Evolutionary conservation across 2,113 vertebrate genomes (phyloP).

Genomic region (Larimichthys polyactis): DNA sequence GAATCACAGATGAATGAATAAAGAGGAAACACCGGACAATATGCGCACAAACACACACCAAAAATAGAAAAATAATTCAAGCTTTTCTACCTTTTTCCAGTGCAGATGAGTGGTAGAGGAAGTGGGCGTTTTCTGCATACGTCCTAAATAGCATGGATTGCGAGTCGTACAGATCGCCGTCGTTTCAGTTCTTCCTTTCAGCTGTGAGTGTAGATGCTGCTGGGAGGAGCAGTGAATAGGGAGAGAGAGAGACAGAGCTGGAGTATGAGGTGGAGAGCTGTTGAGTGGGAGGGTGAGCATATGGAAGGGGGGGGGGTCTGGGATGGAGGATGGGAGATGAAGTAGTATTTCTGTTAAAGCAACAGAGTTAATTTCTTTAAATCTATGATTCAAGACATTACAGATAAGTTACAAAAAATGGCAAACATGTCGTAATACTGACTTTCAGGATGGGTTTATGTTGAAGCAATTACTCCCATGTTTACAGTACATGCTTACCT

Average conservation of each 20-base stretch:
- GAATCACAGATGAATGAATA: constrained; percentile 16
- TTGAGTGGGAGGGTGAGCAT: constrained; percentile 67
- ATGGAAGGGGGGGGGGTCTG: constrained; percentile 3
- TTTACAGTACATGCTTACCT: neutral
- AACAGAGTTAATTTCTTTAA: constrained; percentile 54
- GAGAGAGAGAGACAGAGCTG: constrained; percentile 54
- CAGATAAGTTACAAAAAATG: neutral
- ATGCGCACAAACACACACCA: neutral
- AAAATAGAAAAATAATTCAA: constrained; percentile 16
- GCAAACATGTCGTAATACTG: neutral
- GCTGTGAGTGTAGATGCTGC: constrained; percentile 66
- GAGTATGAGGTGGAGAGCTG: constrained; percentile 61
- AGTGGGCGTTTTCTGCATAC: constrained; percentile 69
- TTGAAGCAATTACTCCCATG: too few relatives aligned
- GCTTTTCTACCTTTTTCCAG: constrained; percentile 72
- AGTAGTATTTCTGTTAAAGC: constrained; percentile 77
- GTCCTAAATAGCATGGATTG: constrained; percentile 72
- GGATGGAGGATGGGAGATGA: constrained; percentile 36
- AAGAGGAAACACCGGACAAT: neutral
- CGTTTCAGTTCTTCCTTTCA: constrained; percentile 75
- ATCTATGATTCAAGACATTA: neutral
- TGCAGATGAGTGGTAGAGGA: constrained; percentile 61
- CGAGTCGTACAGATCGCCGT: constrained; percentile 43
- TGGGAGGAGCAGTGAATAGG: constrained; percentile 66
- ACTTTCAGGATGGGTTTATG: neutral